phyloP scores from a whole-genome alignment of 2,797 vertebrate genomes.

The Chelon labrosus region DNA sequence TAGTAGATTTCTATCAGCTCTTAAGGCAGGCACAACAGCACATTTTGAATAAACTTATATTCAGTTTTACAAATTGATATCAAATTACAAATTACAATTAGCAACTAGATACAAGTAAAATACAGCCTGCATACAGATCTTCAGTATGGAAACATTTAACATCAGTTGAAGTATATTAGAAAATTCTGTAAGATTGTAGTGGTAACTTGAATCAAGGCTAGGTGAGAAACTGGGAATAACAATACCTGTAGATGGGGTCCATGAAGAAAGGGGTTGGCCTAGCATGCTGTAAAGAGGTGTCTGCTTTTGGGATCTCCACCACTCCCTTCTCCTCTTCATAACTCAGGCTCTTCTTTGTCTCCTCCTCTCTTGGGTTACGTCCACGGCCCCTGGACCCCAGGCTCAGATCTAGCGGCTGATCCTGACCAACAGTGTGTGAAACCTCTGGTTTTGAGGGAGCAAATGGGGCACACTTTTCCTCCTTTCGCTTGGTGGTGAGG shows the following conservation, averaged over 20 bases:
- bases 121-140: neutral
- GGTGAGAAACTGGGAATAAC: conserved; percentile 78
- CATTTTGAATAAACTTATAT: neutral
- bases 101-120: neutral
- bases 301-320: conserved; percentile 87
- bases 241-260: conserved; percentile 99
- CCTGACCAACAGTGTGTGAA: conserved; percentile 86
- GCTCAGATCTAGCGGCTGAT: conserved; percentile 97
- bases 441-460: conserved; percentile 85
- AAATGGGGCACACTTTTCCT: conserved; percentile 88
- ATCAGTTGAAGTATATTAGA: neutral
- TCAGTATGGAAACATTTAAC: neutral
- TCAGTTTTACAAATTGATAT: neutral
- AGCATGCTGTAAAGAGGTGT: conserved; percentile 95
- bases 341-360: conserved; percentile 88
- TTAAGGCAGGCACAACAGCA: conserved; percentile 59
- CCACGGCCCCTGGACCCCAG: conserved; percentile 92
- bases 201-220: neutral
- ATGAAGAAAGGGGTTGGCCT: conserved; percentile 98
- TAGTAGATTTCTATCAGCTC: conserved; percentile 89
- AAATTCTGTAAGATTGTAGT: neutral
- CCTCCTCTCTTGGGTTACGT: conserved; percentile 82
- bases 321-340: conserved; percentile 91
- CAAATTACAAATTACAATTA: neutral
- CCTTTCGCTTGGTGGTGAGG: conserved; percentile 97